Percentiles rank a stretch among this genome's conserved stretches.
Conservation (phyloP, 2,888 invertebrate species). For the Torymus aiolomorphi region DNA sequence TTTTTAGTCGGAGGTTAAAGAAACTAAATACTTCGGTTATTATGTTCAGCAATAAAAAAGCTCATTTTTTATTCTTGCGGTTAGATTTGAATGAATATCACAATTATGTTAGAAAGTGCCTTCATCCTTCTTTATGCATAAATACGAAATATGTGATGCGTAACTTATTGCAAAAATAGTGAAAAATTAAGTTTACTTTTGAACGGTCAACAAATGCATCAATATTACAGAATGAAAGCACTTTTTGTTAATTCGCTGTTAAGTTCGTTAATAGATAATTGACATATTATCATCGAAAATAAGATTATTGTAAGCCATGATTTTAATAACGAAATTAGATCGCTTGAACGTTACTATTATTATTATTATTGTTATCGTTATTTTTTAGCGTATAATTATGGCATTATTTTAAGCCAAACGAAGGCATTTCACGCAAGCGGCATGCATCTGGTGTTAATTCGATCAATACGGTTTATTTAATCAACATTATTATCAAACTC, state of each 20-base stretch:
- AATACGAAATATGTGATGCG: background rate
- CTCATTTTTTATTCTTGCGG: slow-evolving; percentile 50
- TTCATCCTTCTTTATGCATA: slow-evolving; percentile 30
- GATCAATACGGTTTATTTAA: slow-evolving; percentile 31
- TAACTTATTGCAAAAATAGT: background rate
- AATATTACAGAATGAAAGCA: slow-evolving; percentile 57
- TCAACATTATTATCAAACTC: background rate
- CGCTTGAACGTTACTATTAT: slow-evolving; percentile 60
- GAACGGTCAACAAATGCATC: background rate
- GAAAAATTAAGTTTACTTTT: background rate
- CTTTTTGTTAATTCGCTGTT: slow-evolving; percentile 61
- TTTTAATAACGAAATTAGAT: slow-evolving; percentile 63
- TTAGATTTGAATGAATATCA: slow-evolving; percentile 60
- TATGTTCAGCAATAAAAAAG: slow-evolving; percentile 55
- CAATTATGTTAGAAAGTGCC: slow-evolving; percentile 40
- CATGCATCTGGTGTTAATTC: slow-evolving; percentile 72
- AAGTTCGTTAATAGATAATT: slow-evolving; percentile 58
- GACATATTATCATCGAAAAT: slow-evolving; percentile 56
- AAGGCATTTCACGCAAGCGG: slow-evolving; percentile 59
- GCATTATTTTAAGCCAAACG: slow-evolving; percentile 47
- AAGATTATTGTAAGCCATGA: slow-evolving; percentile 60
- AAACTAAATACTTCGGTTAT: slow-evolving; percentile 58
- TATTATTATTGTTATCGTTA: slow-evolving; percentile 58
- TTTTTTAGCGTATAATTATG: slow-evolving; percentile 63
- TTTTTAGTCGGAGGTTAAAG: slow-evolving; percentile 51